Evolutionary conservation across 37 sponge, comb jelly and placozoan species (phyloP).

Genomic region (Beroe ovata): DNA sequence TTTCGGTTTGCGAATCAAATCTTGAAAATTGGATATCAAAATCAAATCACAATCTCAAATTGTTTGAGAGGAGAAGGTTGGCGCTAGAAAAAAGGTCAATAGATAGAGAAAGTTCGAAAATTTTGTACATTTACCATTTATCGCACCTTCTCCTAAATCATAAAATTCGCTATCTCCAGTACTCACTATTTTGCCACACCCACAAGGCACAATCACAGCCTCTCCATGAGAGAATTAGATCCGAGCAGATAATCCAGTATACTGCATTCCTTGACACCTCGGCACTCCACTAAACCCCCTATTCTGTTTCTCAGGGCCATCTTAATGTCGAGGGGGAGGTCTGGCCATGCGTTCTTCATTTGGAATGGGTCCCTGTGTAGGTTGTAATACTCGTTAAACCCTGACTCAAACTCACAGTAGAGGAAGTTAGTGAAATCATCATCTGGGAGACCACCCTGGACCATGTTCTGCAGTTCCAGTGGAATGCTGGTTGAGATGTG

Average conservation of each 20-base stretch:
- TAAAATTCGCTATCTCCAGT: too few species aligned
- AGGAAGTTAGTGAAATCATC: conserved; percentile 60
- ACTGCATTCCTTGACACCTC: conserved; percentile 59
- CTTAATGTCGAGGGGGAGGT: conserved; percentile 2
- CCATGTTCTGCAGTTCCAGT: neutral
- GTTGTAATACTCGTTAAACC: conserved; percentile 59
- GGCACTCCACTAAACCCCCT: neutral
- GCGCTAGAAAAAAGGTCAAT: too few species aligned
- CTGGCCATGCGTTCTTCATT: conserved; percentile 34
- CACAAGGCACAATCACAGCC: too few species aligned
- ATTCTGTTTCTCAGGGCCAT: neutral
- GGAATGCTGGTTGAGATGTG: neutral
- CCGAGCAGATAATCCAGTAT: neutral
- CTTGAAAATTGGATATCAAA: too few species aligned
- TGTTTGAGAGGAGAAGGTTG: too few species aligned
- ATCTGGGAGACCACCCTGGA: neutral
- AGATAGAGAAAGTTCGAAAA: too few species aligned
- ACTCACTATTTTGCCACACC: too few species aligned
- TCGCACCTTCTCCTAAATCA: too few species aligned
- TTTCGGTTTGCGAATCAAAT: too few species aligned
- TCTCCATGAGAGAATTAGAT: too few species aligned
- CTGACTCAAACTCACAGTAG: conserved; percentile 17
- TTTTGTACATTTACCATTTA: too few species aligned
- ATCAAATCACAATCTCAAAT: too few species aligned
- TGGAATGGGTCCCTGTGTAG: conserved; percentile 65